Base-by-base conservation (phyloP, 1,140 invertebrate species). In the Lepidurus arcticus region DNA sequence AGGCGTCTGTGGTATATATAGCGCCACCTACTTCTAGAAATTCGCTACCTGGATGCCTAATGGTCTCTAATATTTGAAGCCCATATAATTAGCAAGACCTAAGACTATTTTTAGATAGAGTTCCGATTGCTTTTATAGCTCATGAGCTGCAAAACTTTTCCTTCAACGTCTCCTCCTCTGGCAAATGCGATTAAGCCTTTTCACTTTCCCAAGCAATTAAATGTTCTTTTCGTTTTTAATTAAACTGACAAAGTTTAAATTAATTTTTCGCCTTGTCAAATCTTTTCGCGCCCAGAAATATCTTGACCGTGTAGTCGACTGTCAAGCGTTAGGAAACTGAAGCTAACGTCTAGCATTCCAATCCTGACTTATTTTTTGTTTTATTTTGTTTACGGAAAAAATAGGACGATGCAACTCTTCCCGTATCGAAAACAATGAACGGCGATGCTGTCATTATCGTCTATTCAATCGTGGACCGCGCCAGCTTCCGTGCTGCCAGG, bases 371-470 rank as follows among this genome's bases (percentile, higher is more conserved):
- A 47, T 16, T 47, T 11, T 47, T 5, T 47, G 7, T 65, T 65
- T 65, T 21, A 74, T 73, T 13, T 13, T 75, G 2, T 74, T 78
- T 80, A 73, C 84, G 82, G 83, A 44, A 42, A 34, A 86, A 85
- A 24, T 84, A 86, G 84, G 85, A 85, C 78, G 86, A 88, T 80
- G 81, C 83, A n/a, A 84, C 83, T 80, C 84, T 88, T 76, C 84
- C 87, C 42, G 83, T 87, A 80, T 89, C 90, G 78, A 86, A 88
- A 43, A 86, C 92, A 44, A 88, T 91, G 83, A 92, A 92, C 91
- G 91, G 91, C 0, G 92, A 93, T 83, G 92, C 90, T 6, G 92
- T 90, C 83, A 85, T 93, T 7, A 87, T 93, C n/a, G 91, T 92
- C 44, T 94, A 93, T 84, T 91, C 91, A 80, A 91, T 93, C 78